Base-by-base conservation (phyloP, 2,797 vertebrate genomes). In the Tragelaphus oryx region DNA sequence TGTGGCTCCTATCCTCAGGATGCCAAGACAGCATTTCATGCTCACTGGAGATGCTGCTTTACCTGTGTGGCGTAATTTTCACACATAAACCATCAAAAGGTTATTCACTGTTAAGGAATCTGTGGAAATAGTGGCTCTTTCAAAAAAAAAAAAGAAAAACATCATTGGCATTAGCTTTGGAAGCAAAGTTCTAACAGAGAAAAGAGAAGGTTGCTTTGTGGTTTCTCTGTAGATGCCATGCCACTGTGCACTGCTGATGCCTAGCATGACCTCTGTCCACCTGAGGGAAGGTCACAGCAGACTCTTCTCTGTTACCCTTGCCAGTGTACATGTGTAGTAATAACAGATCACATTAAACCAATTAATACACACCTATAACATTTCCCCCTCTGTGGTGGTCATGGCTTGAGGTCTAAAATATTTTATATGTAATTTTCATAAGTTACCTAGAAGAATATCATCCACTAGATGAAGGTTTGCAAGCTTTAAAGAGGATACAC, bases 81-180 rank as follows among this genome's bases (percentile, higher is more conserved):
- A 95, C 97, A 98, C 91, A 98, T 95, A 98, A 99, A 98, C n/a
- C 48, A 97, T 98, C 96, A 98, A 97, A 98, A 97, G 97, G 98
- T 98, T 97, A 97, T 89, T 93, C 93, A 95, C 98, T 98, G 57
- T 93, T 96, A 96, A 0, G 84, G 94, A 97, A 97, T 65, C 83
- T 87, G 94, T 93, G 50, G 55, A 89, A 97, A 18, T 89, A 68
- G 87, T 80, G 87, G 81, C 65, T 97, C 55, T 91, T 87, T 95
- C n/a, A 81, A 4, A 74, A 75, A 48, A 80, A 90, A 28, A 26
- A 9, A n/a, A 8, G 37, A 41, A 37, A n/a, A 55, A 91, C 54
- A 96, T 76, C 91, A 95, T 80, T 85, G 90, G 96, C 78, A 85
- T 89, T 48, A 93, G 16, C 88, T 97, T 94, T 94, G 78, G 86